Base-by-base conservation (phyloP, 2,888 invertebrate species). In the Asteroscopus sphinx region DNA sequence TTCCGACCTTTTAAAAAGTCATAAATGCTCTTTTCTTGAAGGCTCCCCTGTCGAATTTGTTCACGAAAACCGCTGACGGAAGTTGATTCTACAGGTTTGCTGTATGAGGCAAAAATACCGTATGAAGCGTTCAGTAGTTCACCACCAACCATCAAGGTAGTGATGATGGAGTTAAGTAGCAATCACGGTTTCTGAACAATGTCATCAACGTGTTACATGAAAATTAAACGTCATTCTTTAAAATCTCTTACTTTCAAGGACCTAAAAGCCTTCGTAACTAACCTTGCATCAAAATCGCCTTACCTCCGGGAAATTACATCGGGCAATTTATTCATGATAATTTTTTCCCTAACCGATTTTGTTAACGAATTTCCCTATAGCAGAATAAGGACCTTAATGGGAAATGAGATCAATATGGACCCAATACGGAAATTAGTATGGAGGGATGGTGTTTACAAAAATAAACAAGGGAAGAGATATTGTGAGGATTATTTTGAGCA, bases 341-440 rank as follows among this genome's bases (percentile, higher is more conserved):
- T 67, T 73, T 73, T 66, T 63, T 57, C 49, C 63, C 26, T 32
- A 48, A 51, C 66, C 49, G 25, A 56, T 60, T 51, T 57, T 41
- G 46, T 21, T 57, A 66, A 47, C 54, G 56, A 61, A 69, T 61
- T 63, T 60, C 51, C 41, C 40, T 48, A 40, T 61, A 51, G 39
- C 75, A 76, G 84, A 86, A 87, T 83, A 84, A 47, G 77, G 61
- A 62, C 48, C 51, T 52, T 53, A 62, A 77, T 68, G 57, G 76
- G 72, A 73, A 65, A 60, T 65, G 60, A 71, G 79, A 80, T 86
- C 82, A 79, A 82, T 83, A 73, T 59, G 59, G 56, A 64, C 59
- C 73, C 80, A 74, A 85, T 84, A 85, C 79, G 80, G 81, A 86
- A 86, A 89, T 88, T 85, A 82, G 79, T 82, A 84, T 84, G 81